Evolutionary conservation across 2,888 invertebrate species (phyloP), one percentile per base, ranked within the genome.

Genomic region (Cheilosia scutellata): DNA sequence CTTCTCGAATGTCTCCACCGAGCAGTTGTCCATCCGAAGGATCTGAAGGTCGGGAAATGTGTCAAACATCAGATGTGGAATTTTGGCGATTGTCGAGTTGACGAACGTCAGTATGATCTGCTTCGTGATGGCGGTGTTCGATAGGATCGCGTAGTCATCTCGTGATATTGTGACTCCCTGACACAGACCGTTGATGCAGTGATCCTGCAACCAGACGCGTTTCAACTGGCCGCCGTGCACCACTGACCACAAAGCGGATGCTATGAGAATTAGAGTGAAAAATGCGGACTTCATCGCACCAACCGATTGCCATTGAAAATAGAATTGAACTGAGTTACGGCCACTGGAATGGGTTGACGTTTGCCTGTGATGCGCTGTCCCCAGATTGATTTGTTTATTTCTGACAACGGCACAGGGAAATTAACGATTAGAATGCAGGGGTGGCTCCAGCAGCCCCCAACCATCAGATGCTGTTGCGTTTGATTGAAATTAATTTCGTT

Each of bases 151-250:
- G 66, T 90, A 91, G 62, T 91, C 92, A 72, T 91, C 90, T 51
- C 90, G 90, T 4, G 89, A 90, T 55, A 91, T 91, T 31, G 88
- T 88, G 25, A 91, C 88, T 66, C 90, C 91, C 25, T 89, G 88
- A 11, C 91, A 91, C 40, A 91, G 88, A n/a, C 90, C 89, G 5
- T 89, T 88, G 37, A 82, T 88, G 79, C 91, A 91, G 82, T 91
- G 92, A 88, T 91, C 92, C 89, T 92, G 90, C 90, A 91, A 88
- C 90, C 92, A 91, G 71, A 91, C 89, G 82, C 92, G 91, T 33
- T 91, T 90, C 87, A 91, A 65, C 71, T 91, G 91, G 3, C 89
- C 91, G 5, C 82, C 40, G 3, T 68, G 63, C 51, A 42, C 62
- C 31, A 57, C 58, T 68, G 40, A 29, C 25, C 51, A 16, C 47